Conservation (phyloP, 2,888 invertebrate genomes). For the Morpho helenor region DNA sequence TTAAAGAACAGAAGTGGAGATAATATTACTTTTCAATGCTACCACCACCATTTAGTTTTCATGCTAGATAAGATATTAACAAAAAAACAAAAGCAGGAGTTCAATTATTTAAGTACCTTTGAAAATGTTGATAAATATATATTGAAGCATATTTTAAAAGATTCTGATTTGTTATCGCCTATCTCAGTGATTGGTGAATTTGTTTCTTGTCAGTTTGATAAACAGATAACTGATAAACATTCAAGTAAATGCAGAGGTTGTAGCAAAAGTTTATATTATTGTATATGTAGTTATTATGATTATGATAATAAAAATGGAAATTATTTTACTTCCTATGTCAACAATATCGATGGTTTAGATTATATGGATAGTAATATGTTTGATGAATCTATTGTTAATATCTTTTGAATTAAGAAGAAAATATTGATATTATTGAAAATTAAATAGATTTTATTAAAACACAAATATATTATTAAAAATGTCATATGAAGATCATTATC, state of each 20-base stretch:
- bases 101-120: constrained; percentile 87
- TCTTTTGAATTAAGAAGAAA: too few relatives aligned
- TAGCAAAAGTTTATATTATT: constrained; percentile 57
- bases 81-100: constrained; percentile 84
- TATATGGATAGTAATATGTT: constrained; percentile 66
- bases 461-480: too few relatives aligned
- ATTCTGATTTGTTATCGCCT: constrained; percentile 43
- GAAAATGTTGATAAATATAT: constrained; percentile 86
- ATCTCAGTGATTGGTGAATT: constrained; percentile 42
- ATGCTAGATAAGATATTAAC: constrained; percentile 93
- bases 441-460: too few relatives aligned
- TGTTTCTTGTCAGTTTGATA: constrained; percentile 56
- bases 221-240: constrained; percentile 63
- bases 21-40: constrained; percentile 87
- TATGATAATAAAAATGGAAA: constrained; percentile 48
- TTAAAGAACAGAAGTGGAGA: constrained; percentile 82
- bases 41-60: constrained; percentile 97
- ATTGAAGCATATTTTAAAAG: constrained; percentile 68
- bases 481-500: too few relatives aligned
- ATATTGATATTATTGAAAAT: too few relatives aligned
- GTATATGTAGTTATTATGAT: constrained; percentile 59
- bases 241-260: constrained; percentile 62
- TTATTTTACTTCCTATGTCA: constrained; percentile 56
- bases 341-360: constrained; percentile 54
- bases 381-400: constrained; percentile 36